These are phyloP conservation scores for Drosophila mercatorum DNA, from an alignment of 2,888 invertebrate species.

Conservation along the genomic window DNA sequence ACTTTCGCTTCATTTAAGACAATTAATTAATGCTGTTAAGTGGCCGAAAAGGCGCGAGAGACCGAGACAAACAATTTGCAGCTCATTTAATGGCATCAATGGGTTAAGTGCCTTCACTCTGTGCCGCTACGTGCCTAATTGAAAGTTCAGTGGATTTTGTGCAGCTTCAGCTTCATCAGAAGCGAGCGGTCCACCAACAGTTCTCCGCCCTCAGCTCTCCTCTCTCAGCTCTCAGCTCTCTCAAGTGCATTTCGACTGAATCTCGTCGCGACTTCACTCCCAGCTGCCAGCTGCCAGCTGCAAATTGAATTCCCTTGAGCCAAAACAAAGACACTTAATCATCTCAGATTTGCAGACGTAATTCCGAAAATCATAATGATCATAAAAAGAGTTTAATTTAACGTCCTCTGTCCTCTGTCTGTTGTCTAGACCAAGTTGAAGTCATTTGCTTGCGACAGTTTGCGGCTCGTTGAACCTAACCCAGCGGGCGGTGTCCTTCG, in stretches of 20 bases:
- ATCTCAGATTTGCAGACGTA: constrained; percentile 29
- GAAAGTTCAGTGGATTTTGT: constrained; percentile 58
- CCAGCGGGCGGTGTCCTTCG: neutral
- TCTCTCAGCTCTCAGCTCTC: neutral
- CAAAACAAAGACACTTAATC: constrained; percentile 35
- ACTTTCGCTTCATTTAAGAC: constrained; percentile 48
- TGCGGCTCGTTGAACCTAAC: neutral
- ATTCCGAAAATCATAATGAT: constrained; percentile 4
- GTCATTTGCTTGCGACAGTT: constrained; percentile 1
- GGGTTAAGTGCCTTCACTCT: constrained; percentile 53
- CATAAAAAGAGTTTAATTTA: constrained; percentile 33
- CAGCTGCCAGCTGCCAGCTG: constrained; percentile 37
- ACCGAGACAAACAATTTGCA: constrained; percentile 43
- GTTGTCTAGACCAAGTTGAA: constrained; percentile 44
- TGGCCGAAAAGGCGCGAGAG: constrained; percentile 37
- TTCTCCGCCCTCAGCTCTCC: constrained; percentile 3
- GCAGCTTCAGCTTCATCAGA: constrained; percentile 8
- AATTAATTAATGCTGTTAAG: constrained; percentile 59
- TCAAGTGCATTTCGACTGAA: constrained; percentile 51
- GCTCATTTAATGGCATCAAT: constrained; percentile 56
- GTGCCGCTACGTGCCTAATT: constrained; percentile 59
- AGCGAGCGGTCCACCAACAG: neutral
- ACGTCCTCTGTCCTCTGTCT: constrained; percentile 16
- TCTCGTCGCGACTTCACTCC: constrained; percentile 15
- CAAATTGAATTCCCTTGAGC: constrained; percentile 18